Evolutionary conservation across 2,888 invertebrate species (phyloP).

Genomic region (Diplolepis rosae): DNA sequence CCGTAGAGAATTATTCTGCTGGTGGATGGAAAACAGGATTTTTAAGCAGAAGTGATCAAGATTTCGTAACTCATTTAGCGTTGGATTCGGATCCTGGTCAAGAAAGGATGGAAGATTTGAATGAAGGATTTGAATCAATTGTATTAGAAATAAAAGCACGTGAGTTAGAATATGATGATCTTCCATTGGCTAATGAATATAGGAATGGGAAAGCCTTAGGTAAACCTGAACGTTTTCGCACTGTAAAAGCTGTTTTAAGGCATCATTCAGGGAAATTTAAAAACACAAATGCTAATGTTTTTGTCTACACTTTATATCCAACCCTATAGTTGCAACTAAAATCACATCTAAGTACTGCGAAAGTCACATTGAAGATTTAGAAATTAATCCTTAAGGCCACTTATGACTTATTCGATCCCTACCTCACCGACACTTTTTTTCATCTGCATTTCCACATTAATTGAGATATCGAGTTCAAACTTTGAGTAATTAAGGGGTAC

Average conservation of each 20-base stretch:
- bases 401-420: too few species aligned
- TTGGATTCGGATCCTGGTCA: conserved; percentile 37
- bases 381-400: too few species aligned
- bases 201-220: conserved; percentile 25
- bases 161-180: conserved; percentile 17
- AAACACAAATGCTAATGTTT: conserved; percentile 52
- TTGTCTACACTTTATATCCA: conserved; percentile 61
- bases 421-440: too few species aligned
- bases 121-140: conserved; percentile 35
- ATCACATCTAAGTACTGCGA: too few species aligned
- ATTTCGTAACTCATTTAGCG: conserved; percentile 51
- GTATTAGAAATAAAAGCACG: conserved; percentile 5
- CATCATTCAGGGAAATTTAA: conserved; percentile 46
- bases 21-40: conserved; percentile 54
- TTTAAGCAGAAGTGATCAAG: conserved; percentile 52
- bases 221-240: conserved; percentile 25
- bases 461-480: too few species aligned
- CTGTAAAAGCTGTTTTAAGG: conserved; percentile 52
- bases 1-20: conserved; percentile 59
- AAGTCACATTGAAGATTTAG: too few species aligned
- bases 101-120: conserved; percentile 49
- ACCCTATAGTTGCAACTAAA: neutral
- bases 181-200: conserved; percentile 52
- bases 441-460: too few species aligned
- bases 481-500: too few species aligned